phyloP scores from a whole-genome alignment of 2,888 invertebrate genomes.

The Lymantria monacha region DNA sequence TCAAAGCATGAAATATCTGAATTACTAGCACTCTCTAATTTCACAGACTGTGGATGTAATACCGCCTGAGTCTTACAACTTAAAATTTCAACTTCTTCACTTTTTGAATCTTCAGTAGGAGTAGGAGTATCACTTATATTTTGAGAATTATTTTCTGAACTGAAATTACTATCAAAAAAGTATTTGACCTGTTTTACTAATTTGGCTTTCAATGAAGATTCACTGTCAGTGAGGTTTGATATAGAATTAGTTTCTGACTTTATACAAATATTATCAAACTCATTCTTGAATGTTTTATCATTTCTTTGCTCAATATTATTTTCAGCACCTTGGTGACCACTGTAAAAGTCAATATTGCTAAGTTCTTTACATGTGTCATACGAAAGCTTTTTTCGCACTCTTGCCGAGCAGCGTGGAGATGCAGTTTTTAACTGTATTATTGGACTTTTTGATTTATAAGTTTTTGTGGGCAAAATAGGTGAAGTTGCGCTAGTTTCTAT shows the following conservation, averaged over 20 bases:
- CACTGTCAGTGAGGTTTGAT: constrained; percentile 1
- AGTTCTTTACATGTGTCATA: constrained; percentile 5
- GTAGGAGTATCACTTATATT: constrained; percentile 58
- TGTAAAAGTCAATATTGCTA: background rate
- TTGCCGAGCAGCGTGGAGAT: constrained; percentile 37
- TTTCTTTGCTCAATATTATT: background rate
- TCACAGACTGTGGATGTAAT: constrained; percentile 23
- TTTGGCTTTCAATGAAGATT: constrained; percentile 18
- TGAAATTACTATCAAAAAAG: constrained; percentile 63
- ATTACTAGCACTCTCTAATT: constrained; percentile 19
- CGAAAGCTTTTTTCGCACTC: constrained; percentile 54
- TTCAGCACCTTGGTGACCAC: background rate
- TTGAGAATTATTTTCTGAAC: constrained; percentile 54
- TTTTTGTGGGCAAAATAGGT: constrained; percentile 39
- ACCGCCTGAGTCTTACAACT: constrained; percentile 40
- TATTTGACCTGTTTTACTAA: constrained; percentile 52
- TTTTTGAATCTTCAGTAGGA: constrained; percentile 47
- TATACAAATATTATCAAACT: constrained; percentile 2
- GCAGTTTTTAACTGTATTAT: constrained; percentile 43
- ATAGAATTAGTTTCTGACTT: constrained; percentile 10
- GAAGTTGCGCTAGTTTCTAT: constrained; percentile 23
- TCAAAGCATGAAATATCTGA: constrained; percentile 17
- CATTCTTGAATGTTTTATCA: background rate
- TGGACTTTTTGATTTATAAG: constrained; percentile 46
- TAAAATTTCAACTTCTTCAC: constrained; percentile 57